Evolutionary conservation across 1,140 invertebrate genomes (phyloP), one percentile per base, ranked within the genome.

Genomic region (Anoplophora glabripennis): DNA sequence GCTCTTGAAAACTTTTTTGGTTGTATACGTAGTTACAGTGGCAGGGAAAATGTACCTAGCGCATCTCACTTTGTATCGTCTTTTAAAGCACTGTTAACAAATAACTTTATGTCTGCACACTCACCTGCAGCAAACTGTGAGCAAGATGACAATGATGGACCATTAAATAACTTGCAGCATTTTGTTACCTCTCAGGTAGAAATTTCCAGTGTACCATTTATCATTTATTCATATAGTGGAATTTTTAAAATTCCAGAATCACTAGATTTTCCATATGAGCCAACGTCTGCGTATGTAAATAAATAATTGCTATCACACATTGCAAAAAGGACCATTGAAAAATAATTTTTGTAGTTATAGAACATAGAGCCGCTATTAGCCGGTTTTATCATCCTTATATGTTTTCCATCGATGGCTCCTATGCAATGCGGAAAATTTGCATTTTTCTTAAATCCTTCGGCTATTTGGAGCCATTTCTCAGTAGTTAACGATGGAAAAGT

Each of bases 301-400:
- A 51, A 51, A 34, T 34, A 28, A 35, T 48, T 48, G 46, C 33
- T 48, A 48, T 28, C 33, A 48, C 33, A 48, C 28, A 28, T 34
- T n/a, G 21, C 21, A 28, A 28, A 28, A 28, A 28, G 21, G 2
- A 28, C 21, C 21, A 28, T 28, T 33, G 64, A 67, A 47, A 65
- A 60, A 33, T 67, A 63, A 38, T 66, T 45, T 61, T 69, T 71
- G 57, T 69, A 70, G 47, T 70, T 70, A 33, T 49, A 55, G 42
- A 14, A 57, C 53, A 69, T 59, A 61, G 63, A 70, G 33, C 64
- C 64, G 58, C 48, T 56, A 42, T 60, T 61, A 40, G 17, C 18
- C 21, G 51, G 54, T 59, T 49, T 54, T 57, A 49, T 44, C 40
- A 68, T 67, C 35, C 55, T 33, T 33, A 68, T 48, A 53, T 68